Base-by-base conservation (phyloP, 1,140 invertebrate genomes). In the Eriocheir sinensis region DNA sequence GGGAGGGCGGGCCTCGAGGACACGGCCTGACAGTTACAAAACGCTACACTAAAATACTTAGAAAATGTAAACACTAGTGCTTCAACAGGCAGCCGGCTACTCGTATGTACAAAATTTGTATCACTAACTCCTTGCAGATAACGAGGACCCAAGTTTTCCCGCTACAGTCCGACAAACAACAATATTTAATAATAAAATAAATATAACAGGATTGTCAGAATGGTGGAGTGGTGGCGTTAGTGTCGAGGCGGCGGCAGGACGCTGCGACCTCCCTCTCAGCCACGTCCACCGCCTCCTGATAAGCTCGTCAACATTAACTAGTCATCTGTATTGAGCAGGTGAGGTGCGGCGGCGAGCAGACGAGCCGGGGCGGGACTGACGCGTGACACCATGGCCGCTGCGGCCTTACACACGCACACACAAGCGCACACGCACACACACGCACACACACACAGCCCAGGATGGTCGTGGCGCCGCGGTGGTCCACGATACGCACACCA, bases 231-330 rank as follows among this genome's bases (percentile, higher is more conserved):
- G 91, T 86, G 36, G 80, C 41, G 44, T 85, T 17, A 86, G 40
- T 41, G 44, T 41, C 9, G 90, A 38, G 90, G 60, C 40, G 90
- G 30, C 60, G 60, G 27, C 90, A 79, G 89, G 48, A 53, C 21
- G 34, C 34, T 34, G 34, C 9, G 40, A 8, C 32, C 80, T 48
- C 17, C 91, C 44, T 91, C 80, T 85, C 38, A 86, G 9, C 80
- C 79, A 93, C 91, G 53, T 93, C 80, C 85, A 93, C 34, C 30
- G 8, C 6, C 30, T 86, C n/a, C 36, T 93, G n/a, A 86, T 93
- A 93, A 93, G 91, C 91, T 93, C 91, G 91, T 93, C 91, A 83
- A 41, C 91, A 34, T 92, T 81, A 81, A 48, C 91, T 85, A 85
- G 81, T 83, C 81, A 93, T 93, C 91, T 85, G 91, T 48, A 93